phyloP scores from a whole-genome alignment of 2,888 invertebrate species.

The Stictocephala bisonia region DNA sequence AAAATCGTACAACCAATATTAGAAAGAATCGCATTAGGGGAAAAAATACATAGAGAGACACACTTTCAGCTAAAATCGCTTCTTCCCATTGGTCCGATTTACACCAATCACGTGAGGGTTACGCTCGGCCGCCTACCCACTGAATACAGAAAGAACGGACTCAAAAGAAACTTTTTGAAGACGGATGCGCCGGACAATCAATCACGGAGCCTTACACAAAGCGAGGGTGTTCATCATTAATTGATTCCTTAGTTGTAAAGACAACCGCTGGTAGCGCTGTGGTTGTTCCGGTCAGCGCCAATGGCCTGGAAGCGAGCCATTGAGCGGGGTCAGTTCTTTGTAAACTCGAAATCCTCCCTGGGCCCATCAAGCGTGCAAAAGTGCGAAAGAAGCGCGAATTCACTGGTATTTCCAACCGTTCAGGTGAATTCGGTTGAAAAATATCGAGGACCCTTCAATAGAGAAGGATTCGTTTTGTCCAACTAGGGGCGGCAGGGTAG shows the following conservation, averaged over 20 bases:
- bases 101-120: constrained; percentile 21
- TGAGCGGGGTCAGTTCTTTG: constrained; percentile 20
- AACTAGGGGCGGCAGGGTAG: no score
- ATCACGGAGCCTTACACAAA: constrained; percentile 32
- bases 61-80: background rate
- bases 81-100: constrained; percentile 21
- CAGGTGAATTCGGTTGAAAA: constrained; percentile 35
- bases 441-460: no score
- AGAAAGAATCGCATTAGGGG: no score
- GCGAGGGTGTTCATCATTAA: constrained; percentile 28
- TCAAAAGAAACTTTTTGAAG: constrained; percentile 38
- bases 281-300: constrained; percentile 23
- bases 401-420: constrained; percentile 2
- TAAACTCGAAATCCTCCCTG: background rate
- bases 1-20: no score
- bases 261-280: constrained; percentile 20
- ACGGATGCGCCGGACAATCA: constrained; percentile 31
- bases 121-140: constrained; percentile 12
- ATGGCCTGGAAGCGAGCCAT: constrained; percentile 9
- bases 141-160: constrained; percentile 21
- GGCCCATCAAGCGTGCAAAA: background rate
- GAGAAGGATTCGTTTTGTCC: no score
- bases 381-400: background rate
- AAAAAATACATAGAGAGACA: no score
- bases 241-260: constrained; percentile 34